These are phyloP conservation scores for Volucella bombylans DNA, from an alignment of 2,888 invertebrate genomes.

Conservation along the genomic window DNA sequence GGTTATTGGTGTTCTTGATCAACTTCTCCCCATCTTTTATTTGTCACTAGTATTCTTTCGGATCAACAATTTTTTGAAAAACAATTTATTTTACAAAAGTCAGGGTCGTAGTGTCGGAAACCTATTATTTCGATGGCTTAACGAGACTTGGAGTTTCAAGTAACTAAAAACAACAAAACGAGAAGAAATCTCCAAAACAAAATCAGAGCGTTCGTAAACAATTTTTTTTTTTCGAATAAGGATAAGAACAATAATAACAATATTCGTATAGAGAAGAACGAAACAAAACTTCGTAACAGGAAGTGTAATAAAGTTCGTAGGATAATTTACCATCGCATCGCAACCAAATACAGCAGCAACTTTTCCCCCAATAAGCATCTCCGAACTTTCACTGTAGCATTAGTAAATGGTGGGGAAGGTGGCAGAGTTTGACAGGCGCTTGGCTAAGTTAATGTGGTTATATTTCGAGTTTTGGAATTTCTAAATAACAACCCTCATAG, in stretches of 20 bases:
- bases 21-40: too few relatives aligned
- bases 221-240: not conserved
- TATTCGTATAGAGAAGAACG: constrained; percentile 10
- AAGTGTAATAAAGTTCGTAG: constrained; percentile 69
- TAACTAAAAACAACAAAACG: not conserved
- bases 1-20: too few relatives aligned
- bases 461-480: not conserved
- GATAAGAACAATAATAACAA: constrained; percentile 22
- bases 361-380: constrained; percentile 64
- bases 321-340: constrained; percentile 70
- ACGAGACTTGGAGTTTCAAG: constrained; percentile 42
- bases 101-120: constrained; percentile 50
- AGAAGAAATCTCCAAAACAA: not conserved
- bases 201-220: not conserved
- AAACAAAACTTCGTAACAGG: constrained; percentile 58
- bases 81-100: constrained; percentile 55
- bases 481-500: not conserved
- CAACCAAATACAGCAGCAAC: constrained; percentile 56
- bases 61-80: constrained; percentile 50
- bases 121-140: constrained; percentile 56
- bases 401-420: not conserved
- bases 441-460: not conserved
- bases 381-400: constrained; percentile 11
- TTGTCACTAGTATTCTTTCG: not conserved
- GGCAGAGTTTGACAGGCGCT: not conserved